Percentiles rank a stretch among this genome's conserved stretches.
Conservation (phyloP, 2,113 vertebrate species). For the Atractosteus spatula region DNA sequence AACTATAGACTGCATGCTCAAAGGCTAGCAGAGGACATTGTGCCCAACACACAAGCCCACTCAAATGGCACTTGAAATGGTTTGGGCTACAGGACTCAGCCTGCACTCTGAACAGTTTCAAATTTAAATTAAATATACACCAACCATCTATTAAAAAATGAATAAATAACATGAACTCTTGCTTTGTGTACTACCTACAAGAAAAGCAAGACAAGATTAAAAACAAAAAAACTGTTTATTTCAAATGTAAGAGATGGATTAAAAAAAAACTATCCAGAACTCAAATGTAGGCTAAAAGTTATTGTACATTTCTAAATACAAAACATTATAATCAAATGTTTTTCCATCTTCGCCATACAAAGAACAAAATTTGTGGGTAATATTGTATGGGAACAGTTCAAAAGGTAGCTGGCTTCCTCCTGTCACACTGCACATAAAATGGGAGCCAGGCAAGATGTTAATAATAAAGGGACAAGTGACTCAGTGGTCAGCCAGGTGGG, state of each 20-base stretch:
- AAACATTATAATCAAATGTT: slow-evolving; percentile 43
- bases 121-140: no score
- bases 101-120: no score
- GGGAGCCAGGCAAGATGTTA: neutral
- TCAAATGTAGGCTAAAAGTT: slow-evolving; percentile 49
- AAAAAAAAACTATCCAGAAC: slow-evolving; percentile 31
- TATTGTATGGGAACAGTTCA: neutral
- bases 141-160: no score
- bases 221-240: slow-evolving; percentile 61
- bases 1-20: no score
- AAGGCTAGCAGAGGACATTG: no score
- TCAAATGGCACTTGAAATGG: no score
- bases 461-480: no score
- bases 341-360: neutral
- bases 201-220: slow-evolving; percentile 21
- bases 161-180: no score
- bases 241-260: slow-evolving; percentile 51
- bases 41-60: no score
- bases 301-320: slow-evolving; percentile 54
- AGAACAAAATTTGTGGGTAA: neutral
- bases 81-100: no score
- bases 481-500: neutral
- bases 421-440: neutral
- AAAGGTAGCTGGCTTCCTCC: neutral
- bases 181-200: neutral